These are phyloP conservation scores for Cheracebus regulus DNA, from an alignment of 2,797 vertebrate genomes.

Conservation along the genomic window DNA sequence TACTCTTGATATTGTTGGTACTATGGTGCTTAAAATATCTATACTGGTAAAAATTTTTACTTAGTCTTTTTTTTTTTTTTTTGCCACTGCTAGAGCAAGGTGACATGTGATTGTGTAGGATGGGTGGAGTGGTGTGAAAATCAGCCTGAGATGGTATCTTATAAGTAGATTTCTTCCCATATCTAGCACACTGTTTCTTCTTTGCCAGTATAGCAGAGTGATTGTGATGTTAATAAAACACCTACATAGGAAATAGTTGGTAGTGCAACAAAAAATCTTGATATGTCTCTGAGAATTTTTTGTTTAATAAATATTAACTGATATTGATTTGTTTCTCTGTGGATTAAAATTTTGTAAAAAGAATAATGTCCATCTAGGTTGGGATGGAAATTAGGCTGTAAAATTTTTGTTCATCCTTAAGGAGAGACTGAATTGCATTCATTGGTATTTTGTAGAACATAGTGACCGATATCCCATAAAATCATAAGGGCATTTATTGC, in stretches of 20 bases:
- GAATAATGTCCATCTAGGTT: neutral
- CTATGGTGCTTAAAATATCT: neutral
- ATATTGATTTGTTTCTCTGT: slow-evolving; percentile 1
- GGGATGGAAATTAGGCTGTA: neutral
- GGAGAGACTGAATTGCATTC: neutral
- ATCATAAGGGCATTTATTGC: neutral
- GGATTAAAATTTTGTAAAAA: slow-evolving; percentile 5
- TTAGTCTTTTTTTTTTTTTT: neutral
- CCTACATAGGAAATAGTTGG: neutral
- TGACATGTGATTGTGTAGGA: neutral
- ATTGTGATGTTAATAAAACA: neutral
- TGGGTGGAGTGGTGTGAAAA: neutral
- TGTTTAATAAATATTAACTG: slow-evolving; percentile 18
- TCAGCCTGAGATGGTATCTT: neutral
- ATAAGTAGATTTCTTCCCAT: neutral
- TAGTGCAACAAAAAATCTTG: neutral
- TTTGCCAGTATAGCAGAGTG: neutral
- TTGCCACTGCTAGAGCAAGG: neutral
- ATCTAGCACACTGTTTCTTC: neutral
- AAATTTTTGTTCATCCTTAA: slow-evolving; percentile 13
- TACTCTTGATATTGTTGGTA: neutral
- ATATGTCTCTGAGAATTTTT: neutral
- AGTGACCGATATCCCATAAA: neutral
- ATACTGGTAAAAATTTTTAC: neutral
- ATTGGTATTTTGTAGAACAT: neutral